Evolutionary conservation across 2,113 vertebrate species (phyloP).

Genomic region (Mobula hypostoma): DNA sequence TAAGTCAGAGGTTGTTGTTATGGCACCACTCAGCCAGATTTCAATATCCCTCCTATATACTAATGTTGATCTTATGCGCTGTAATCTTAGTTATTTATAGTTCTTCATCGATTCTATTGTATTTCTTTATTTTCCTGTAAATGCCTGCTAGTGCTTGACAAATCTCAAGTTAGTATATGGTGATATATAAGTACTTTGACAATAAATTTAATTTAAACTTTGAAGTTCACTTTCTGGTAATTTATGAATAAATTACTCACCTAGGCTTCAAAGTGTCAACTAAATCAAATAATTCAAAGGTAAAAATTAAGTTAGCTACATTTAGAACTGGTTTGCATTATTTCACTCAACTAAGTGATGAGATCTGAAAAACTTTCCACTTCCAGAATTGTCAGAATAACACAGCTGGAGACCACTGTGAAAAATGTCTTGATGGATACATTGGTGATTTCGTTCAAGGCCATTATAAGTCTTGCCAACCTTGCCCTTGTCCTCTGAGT

Average conservation of each 20-base stretch:
- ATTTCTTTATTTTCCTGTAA: too few relatives aligned
- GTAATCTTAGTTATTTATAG: too few relatives aligned
- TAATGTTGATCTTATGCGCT: too few relatives aligned
- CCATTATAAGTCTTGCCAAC: slow-evolving; percentile 59
- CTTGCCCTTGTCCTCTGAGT: slow-evolving; percentile 81
- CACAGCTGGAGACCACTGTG: slow-evolving; percentile 80
- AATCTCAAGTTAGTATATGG: too few relatives aligned
- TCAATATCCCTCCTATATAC: too few relatives aligned
- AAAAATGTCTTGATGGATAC: slow-evolving; percentile 77
- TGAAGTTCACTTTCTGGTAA: neutral
- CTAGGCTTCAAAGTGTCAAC: neutral
- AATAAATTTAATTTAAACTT: too few relatives aligned
- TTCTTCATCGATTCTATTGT: too few relatives aligned
- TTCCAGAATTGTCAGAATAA: slow-evolving; percentile 75
- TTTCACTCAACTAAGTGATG: neutral
- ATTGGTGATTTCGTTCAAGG: slow-evolving; percentile 51
- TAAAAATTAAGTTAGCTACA: neutral
- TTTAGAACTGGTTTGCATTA: neutral
- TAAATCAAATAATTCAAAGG: neutral
- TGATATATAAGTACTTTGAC: too few relatives aligned
- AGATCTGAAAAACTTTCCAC: slow-evolving; percentile 31
- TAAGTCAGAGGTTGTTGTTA: too few relatives aligned
- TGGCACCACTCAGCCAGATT: too few relatives aligned
- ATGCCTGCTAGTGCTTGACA: too few relatives aligned
- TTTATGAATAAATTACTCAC: neutral